These are phyloP conservation scores for Anoplopoma fimbria DNA, from an alignment of 2,113 vertebrate species.

Conservation along the genomic window DNA sequence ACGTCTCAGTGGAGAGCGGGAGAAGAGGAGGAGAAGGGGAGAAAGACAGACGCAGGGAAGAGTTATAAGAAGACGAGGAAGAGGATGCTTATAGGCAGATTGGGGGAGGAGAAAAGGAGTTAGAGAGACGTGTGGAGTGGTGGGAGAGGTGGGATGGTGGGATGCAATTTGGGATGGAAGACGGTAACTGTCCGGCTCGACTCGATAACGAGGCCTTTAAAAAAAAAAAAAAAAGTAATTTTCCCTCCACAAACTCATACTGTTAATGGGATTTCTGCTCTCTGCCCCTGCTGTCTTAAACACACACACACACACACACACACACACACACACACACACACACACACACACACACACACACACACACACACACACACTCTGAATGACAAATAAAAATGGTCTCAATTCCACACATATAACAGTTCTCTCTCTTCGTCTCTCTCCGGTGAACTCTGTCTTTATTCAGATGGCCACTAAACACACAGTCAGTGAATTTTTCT, in stretches of 20 bases:
- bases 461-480: slow-evolving; percentile 39
- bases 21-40: not conserved
- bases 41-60: not conserved
- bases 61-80: slow-evolving; percentile 1
- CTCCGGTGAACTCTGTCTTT: slow-evolving; percentile 20
- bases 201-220: slow-evolving; percentile 53
- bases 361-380: slow-evolving; percentile 13
- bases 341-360: slow-evolving; percentile 33
- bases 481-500: slow-evolving; percentile 5
- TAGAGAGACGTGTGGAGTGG: too few species aligned
- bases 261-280: slow-evolving; percentile 68
- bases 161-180: slow-evolving; percentile 13
- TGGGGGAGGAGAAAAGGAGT: not conserved
- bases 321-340: slow-evolving; percentile 29
- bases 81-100: not conserved
- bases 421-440: slow-evolving; percentile 7
- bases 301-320: slow-evolving; percentile 24
- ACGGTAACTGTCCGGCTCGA: slow-evolving; percentile 47
- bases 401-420: slow-evolving; percentile 21
- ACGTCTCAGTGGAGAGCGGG: slow-evolving; percentile 29
- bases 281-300: slow-evolving; percentile 40
- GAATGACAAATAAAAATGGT: slow-evolving; percentile 30
- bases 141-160: not conserved
- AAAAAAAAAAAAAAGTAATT: slow-evolving; percentile 4
- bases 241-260: slow-evolving; percentile 50